A percentile compares a stretch with the other conserved stretches of the same genome.
Conservation (phyloP, 2,113 vertebrate genomes). For the Ptyas mucosa region DNA sequence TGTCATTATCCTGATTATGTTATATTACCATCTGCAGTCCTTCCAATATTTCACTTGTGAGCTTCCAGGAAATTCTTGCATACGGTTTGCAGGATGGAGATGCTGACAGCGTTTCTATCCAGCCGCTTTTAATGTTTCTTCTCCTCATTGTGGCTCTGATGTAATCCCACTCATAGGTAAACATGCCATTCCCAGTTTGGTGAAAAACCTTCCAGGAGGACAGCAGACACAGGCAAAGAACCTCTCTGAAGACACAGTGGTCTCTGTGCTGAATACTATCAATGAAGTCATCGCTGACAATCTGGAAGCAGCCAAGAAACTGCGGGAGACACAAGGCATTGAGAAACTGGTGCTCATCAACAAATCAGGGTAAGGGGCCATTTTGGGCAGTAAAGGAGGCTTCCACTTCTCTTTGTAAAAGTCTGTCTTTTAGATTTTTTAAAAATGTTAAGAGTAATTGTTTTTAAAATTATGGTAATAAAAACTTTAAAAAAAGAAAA, state of each 20-base stretch:
- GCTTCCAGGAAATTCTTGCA: neutral
- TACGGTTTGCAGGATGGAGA: neutral
- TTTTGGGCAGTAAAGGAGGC: too few species aligned
- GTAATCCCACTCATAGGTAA: conserved; percentile 71
- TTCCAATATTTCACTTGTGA: neutral
- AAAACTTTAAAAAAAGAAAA: neutral
- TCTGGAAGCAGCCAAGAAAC: conserved; percentile 86
- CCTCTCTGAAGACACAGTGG: conserved; percentile 85
- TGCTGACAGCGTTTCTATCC: neutral
- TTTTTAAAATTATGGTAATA: neutral
- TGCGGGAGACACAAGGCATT: conserved; percentile 87
- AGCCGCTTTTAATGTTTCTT: neutral
- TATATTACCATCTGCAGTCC: neutral
- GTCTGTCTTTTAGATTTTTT: neutral
- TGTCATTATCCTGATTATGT: neutral
- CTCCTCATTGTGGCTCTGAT: neutral
- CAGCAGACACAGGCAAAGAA: conserved; percentile 81
- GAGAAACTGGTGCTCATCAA: conserved; percentile 93
- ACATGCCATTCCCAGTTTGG: conserved; percentile 85
- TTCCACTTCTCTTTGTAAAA: neutral
- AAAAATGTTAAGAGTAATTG: neutral
- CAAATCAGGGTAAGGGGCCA: conserved; percentile 79
- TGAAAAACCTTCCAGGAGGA: conserved; percentile 85
- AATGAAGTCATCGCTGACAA: conserved; percentile 88
- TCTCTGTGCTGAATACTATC: conserved; percentile 88